Percentiles rank a stretch among this genome's conserved stretches.
Conservation (phyloP, 64 coral and sea anemone species). For the Acropora tenuis region DNA sequence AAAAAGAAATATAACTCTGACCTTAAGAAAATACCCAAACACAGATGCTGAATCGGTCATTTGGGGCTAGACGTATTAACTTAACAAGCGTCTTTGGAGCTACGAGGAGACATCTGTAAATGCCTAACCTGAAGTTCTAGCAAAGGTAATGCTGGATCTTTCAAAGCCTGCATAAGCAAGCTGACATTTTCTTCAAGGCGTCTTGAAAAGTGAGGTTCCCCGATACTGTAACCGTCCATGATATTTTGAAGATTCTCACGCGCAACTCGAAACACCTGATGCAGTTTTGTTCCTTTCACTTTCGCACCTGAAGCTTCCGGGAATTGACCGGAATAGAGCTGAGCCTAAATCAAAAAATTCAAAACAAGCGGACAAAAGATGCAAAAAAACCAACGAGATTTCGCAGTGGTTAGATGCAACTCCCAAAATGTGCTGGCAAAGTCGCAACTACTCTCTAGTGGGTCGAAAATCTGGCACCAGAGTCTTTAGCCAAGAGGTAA, state of each 20-base stretch:
- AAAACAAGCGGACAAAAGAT: neutral
- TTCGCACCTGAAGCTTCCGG: slow-evolving; percentile 63
- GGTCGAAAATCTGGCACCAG: too few species aligned
- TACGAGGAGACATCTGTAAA: neutral
- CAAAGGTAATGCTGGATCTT: slow-evolving; percentile 86
- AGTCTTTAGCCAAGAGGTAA: too few species aligned
- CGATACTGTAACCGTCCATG: slow-evolving; percentile 92
- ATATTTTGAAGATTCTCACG: slow-evolving; percentile 88
- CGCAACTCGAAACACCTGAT: slow-evolving; percentile 87
- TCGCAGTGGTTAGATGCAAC: too few species aligned
- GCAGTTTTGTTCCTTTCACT: slow-evolving; percentile 83
- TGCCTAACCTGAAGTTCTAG: slow-evolving; percentile 79
- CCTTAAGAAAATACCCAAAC: too few species aligned
- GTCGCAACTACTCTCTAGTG: too few species aligned
- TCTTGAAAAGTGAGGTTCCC: slow-evolving; percentile 79
- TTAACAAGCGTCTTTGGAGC: too few species aligned
- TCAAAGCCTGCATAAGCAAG: slow-evolving; percentile 69
- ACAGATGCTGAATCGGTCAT: too few species aligned
- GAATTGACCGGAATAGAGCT: slow-evolving; percentile 74
- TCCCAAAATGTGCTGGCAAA: too few species aligned
- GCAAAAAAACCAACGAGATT: too few species aligned
- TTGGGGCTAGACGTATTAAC: too few species aligned
- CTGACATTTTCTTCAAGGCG: slow-evolving; percentile 78
- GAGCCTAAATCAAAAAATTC: slow-evolving; percentile 51
- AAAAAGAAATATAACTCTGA: too few species aligned